Conservation (phyloP, 2,113 vertebrate species). For the Thamnophis sirtalis region DNA sequence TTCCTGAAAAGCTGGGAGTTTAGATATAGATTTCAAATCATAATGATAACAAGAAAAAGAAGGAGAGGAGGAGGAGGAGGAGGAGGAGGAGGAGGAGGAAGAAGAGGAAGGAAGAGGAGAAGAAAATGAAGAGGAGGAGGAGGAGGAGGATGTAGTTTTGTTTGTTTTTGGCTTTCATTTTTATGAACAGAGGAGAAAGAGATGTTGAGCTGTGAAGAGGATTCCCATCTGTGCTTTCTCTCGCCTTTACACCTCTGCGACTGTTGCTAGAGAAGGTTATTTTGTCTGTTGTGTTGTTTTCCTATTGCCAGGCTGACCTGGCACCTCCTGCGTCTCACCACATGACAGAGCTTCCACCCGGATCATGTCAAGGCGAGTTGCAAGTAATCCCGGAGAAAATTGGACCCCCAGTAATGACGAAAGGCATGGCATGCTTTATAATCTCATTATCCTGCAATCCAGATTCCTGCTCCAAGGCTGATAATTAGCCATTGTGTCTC, state of each 20-base stretch:
- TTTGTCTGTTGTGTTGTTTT: neutral
- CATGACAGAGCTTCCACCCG: neutral
- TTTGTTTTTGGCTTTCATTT: neutral
- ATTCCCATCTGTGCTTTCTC: slow-evolving; percentile 32
- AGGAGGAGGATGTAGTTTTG: neutral
- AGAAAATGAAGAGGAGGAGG: neutral
- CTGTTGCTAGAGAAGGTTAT: slow-evolving; percentile 11
- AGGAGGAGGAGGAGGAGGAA: too few species aligned
- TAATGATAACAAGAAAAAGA: neutral
- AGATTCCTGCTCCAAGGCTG: neutral
- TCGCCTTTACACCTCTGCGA: slow-evolving; percentile 3
- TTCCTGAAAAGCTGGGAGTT: neutral
- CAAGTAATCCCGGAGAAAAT: neutral
- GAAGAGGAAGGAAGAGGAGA: too few species aligned
- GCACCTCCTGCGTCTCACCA: neutral
- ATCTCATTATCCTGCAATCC: accelerated
- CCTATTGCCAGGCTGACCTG: slow-evolving; percentile 25
- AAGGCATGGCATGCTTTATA: neutral
- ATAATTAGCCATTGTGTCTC: neutral
- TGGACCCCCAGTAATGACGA: neutral
- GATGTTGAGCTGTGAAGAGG: slow-evolving; percentile 26
- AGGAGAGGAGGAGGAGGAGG: too few species aligned
- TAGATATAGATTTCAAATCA: neutral
- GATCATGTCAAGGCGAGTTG: neutral
- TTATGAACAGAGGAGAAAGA: neutral